Conservation (phyloP, 2,888 invertebrate species). For the Saturnia japonica region DNA sequence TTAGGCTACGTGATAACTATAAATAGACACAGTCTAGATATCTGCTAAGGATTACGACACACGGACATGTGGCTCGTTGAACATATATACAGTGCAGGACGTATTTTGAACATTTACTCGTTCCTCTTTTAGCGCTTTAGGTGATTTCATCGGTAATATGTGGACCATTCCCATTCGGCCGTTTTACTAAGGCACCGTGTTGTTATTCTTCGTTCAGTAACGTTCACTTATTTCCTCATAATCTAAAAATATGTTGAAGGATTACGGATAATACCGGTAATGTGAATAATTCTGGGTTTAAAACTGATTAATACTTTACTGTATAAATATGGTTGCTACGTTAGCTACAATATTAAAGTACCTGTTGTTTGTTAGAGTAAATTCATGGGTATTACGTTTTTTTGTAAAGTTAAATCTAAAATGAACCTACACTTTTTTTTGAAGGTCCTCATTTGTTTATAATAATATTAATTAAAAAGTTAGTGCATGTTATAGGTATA, state of each 20-base stretch:
- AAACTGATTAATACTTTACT: background rate
- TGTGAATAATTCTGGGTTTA: background rate
- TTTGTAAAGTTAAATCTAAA: background rate
- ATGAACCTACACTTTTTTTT: background rate
- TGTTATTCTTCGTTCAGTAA: background rate
- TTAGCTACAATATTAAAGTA: background rate
- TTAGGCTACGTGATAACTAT: conserved; percentile 11
- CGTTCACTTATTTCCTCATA: conserved; percentile 1
- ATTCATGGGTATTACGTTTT: background rate
- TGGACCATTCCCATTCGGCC: conserved; percentile 17
- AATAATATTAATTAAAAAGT: too few relatives aligned
- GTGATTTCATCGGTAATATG: conserved; percentile 17
- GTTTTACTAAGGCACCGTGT: background rate
- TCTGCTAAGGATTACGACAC: conserved; percentile 23
- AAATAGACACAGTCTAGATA: conserved; percentile 19
- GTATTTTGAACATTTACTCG: conserved; percentile 21
- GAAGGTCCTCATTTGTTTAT: too few relatives aligned
- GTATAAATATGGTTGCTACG: background rate
- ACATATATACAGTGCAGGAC: conserved; percentile 29
- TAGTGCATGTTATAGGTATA: too few relatives aligned
- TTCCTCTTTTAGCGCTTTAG: conserved; percentile 10
- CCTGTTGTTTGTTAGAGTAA: background rate
- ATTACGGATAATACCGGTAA: background rate
- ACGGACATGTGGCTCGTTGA: conserved; percentile 29
- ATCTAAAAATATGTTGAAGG: conserved; percentile 14